Conservation (phyloP, 2,113 vertebrate species). For the Nibea albiflora region DNA sequence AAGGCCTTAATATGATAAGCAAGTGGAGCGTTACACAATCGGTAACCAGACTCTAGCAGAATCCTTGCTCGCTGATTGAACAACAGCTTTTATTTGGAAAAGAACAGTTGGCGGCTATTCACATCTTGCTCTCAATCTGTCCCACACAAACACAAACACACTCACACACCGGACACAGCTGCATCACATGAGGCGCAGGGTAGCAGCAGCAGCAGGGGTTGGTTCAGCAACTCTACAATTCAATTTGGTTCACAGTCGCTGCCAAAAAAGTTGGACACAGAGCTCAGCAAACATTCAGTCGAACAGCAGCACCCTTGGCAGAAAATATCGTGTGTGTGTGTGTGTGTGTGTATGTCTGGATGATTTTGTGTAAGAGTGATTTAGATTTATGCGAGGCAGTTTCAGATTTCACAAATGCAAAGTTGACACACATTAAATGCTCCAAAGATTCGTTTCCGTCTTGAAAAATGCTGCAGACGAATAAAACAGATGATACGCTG, state of each 20-base stretch:
- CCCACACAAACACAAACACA: not conserved
- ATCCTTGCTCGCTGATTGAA: not conserved
- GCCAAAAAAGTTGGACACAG: slow-evolving; percentile 57
- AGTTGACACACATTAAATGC: slow-evolving; percentile 16
- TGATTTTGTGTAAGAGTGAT: slow-evolving; percentile 29
- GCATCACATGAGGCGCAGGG: slow-evolving; percentile 45
- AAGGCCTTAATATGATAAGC: slow-evolving; percentile 37
- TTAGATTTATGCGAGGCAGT: slow-evolving; percentile 51
- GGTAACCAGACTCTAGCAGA: slow-evolving; percentile 27
- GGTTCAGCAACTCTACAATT: slow-evolving; percentile 56
- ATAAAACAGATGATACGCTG: not conserved
- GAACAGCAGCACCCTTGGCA: slow-evolving; percentile 48
- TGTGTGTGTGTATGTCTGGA: slow-evolving; percentile 36
- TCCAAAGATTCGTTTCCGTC: not conserved
- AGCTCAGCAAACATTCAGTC: slow-evolving; percentile 44
- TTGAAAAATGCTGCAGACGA: not conserved
- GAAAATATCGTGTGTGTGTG: not conserved
- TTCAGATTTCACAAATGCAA: slow-evolving; percentile 44
- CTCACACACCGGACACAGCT: slow-evolving; percentile 62
- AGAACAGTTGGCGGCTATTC: slow-evolving; percentile 46
- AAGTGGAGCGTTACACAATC: not conserved
- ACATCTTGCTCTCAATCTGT: slow-evolving; percentile 48
- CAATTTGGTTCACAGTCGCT: slow-evolving; percentile 52
- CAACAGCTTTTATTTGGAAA: slow-evolving; percentile 41
- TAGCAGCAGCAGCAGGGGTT: slow-evolving; percentile 56